Base-by-base conservation (phyloP, 2,113 vertebrate species). In the Tragelaphus strepsiceros region DNA sequence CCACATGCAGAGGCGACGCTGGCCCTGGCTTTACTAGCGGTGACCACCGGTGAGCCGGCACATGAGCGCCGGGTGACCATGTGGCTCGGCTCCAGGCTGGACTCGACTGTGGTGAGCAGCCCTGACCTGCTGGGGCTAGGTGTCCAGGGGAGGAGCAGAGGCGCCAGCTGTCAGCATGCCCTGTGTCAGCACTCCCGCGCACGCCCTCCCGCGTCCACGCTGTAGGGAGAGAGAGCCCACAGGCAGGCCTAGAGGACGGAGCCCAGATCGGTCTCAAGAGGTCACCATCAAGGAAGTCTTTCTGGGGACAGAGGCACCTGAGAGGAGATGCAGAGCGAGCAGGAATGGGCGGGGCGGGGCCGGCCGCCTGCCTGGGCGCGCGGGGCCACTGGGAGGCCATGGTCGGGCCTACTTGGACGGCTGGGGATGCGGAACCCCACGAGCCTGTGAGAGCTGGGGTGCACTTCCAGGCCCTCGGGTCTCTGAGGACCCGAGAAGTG, bases 131-230 rank as follows among this genome's bases (percentile, higher is more conserved):
- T 0, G 11, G 49, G 61, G 43, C 24, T 49, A 1, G 59, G n/a
- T n/a, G 39, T 10, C 32, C 7, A 0, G 0, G 0, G 46, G 39
- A 8, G 59, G 13, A 4, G 15, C 17, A 1, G 19, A 8, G n/a
- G 58, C 7, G 22, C 10, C 1, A 5, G 67, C 24, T 0, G 17
- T 39, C 32, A 22, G 24, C 26, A 5, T 0, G 4, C 39, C 16
- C 10, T 16, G 64, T 12, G 56, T 4, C 61, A 0, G 17, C 13
- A 2, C 6, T 21, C 32, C 16, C 4, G 43, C 14, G 15, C 5
- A 4, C 53, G 5, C 15, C 5, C 53, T 24, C 12, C 3, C 0
- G 2, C 0, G 24, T 64, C 30, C 30, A 16, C 17, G 17, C 64
- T 10, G 62, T 35, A 32, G 32, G 64, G 64, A 10, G 64, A 67